Percentiles rank a stretch among this genome's conserved stretches.
Conservation (phyloP, 2,888 invertebrate species). For the Drosophila aldrichi region DNA sequence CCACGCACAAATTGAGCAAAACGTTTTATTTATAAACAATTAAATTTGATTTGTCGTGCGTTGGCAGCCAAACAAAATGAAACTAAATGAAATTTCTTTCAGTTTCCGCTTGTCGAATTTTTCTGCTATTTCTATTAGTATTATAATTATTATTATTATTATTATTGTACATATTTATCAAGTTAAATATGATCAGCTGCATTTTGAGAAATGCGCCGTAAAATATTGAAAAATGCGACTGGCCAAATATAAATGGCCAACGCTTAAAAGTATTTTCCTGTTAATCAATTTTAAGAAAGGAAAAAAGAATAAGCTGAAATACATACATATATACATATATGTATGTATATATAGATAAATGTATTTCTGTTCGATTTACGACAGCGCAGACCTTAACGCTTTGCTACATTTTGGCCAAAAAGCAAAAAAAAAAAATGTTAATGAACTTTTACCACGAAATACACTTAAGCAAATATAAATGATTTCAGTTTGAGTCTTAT, state of each 20-base stretch:
- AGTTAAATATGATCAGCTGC: slow-evolving; percentile 21
- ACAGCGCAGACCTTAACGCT: slow-evolving; percentile 33
- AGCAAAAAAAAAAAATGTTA: slow-evolving; percentile 56
- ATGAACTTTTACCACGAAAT: slow-evolving; percentile 54
- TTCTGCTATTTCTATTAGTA: slow-evolving; percentile 3
- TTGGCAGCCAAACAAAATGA: slow-evolving; percentile 34
- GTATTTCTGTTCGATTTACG: slow-evolving; percentile 39
- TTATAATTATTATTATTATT: neutral
- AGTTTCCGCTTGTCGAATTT: slow-evolving; percentile 50
- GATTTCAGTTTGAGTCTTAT: neutral
- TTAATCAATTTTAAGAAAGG: slow-evolving; percentile 62
- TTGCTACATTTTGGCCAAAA: slow-evolving; percentile 21
- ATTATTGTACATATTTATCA: slow-evolving; percentile 15
- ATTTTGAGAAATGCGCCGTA: slow-evolving; percentile 50
- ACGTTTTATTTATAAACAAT: slow-evolving; percentile 82
- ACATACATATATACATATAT: neutral
- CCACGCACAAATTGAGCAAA: slow-evolving; percentile 70
- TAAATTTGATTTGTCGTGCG: slow-evolving; percentile 79
- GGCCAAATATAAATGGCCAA: slow-evolving; percentile 53
- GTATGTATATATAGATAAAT: slow-evolving; percentile 24
- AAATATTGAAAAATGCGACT: slow-evolving; percentile 77
- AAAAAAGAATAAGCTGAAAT: neutral
- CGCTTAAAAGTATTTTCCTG: slow-evolving; percentile 76
- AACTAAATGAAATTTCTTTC: slow-evolving; percentile 44
- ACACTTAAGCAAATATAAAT: slow-evolving; percentile 11